These are phyloP conservation scores for Palythoa grandiflora DNA, from an alignment of 92 coral and sea anemone genomes.

Conservation along the genomic window DNA sequence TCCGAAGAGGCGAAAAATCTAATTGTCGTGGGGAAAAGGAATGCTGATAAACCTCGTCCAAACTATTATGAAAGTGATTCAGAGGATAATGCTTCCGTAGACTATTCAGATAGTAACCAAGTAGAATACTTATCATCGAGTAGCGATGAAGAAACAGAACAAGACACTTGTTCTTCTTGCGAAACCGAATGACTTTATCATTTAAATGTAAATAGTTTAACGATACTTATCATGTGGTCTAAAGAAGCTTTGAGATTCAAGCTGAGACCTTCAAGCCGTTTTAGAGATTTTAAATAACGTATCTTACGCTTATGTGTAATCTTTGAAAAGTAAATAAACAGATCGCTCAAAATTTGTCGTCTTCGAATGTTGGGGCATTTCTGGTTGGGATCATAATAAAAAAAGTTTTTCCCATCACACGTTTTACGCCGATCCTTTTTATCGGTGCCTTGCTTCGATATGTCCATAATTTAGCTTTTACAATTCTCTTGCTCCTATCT, in stretches of 20 bases:
- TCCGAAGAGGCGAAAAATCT: neutral
- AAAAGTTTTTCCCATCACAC: neutral
- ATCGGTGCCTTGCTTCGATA: neutral
- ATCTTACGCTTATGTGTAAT: constrained; percentile 13
- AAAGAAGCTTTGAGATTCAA: neutral
- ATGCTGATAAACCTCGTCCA: neutral
- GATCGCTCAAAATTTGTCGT: constrained; percentile 4
- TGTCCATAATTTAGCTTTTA: neutral
- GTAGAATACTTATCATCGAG: neutral
- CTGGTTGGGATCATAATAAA: neutral
- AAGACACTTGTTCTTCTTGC: neutral
- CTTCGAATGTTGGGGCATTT: neutral
- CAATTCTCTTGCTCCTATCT: neutral
- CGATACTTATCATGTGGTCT: neutral
- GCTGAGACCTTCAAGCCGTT: neutral
- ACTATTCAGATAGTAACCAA: neutral
- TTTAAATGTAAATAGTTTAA: neutral
- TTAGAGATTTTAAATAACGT: neutral
- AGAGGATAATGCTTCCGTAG: too few relatives aligned
- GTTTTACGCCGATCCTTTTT: constrained; percentile 4
- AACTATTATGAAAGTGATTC: neutral
- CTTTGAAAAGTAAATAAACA: neutral
- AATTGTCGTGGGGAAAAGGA: neutral
- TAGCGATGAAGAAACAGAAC: neutral
- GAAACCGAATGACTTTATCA: neutral